A percentile compares a stretch with the other conserved stretches of the same genome.
Conservation (phyloP, 2,888 invertebrate genomes). For the Ashinkailepas kermadecensis region DNA sequence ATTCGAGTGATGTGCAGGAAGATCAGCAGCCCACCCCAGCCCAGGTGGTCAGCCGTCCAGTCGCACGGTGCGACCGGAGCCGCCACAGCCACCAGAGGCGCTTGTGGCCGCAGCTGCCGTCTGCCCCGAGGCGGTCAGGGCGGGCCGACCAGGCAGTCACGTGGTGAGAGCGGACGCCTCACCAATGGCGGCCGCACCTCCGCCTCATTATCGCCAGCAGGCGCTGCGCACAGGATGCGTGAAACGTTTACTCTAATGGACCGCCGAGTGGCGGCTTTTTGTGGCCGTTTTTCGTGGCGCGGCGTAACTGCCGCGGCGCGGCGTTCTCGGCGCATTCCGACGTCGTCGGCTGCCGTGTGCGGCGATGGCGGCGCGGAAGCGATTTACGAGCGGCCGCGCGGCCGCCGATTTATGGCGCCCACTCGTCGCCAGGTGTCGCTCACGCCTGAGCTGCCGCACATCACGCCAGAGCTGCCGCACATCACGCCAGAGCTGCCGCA, state of each 20-base stretch:
- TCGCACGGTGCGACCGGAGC: too few relatives aligned
- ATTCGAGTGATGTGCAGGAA: too few relatives aligned
- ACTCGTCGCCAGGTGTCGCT: too few relatives aligned
- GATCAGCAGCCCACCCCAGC: too few relatives aligned
- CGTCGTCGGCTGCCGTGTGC: background rate
- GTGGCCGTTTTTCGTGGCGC: background rate
- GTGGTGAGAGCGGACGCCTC: background rate
- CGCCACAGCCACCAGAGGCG: background rate
- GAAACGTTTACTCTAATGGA: slow-evolving; percentile 21
- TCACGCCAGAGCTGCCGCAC: too few relatives aligned
- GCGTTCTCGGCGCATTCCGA: slow-evolving; percentile 13
- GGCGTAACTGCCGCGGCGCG: background rate
- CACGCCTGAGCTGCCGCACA: too few relatives aligned
- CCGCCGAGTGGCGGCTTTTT: slow-evolving; percentile 11
- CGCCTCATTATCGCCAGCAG: slow-evolving; percentile 1
- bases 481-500: too few relatives aligned
- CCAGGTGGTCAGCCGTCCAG: too few relatives aligned
- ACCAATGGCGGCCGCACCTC: background rate
- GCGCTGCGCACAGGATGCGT: slow-evolving; percentile 6
- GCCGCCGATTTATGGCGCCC: background rate
- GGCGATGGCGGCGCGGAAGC: slow-evolving; percentile 14
- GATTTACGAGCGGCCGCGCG: slow-evolving; percentile 5
- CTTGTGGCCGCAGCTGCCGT: background rate
- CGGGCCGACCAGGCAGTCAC: background rate
- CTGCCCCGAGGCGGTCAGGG: background rate